These are phyloP conservation scores for Oxyteleia sp. DNA, from an alignment of 2,888 invertebrate genomes.

Conservation along the genomic window DNA sequence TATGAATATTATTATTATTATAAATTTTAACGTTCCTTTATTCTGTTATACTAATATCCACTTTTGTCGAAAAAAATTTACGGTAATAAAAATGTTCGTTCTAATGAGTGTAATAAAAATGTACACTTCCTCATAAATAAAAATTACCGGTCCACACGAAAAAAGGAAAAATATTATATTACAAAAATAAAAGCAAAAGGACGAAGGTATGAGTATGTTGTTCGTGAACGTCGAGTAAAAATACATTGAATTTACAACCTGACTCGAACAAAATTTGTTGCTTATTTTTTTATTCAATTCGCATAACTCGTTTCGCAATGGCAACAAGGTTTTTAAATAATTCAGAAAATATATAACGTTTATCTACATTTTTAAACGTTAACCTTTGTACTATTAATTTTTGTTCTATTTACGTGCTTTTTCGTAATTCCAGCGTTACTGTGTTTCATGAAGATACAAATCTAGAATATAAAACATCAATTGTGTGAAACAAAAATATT, in stretches of 20 bases:
- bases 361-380: conserved; percentile 2
- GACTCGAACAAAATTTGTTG: background rate
- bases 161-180: conserved; percentile 2
- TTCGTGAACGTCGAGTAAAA: conserved; percentile 3
- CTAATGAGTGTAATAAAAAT: too few relatives aligned
- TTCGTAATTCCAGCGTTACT: background rate
- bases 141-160: background rate
- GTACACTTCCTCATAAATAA: background rate
- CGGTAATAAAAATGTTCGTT: too few relatives aligned
- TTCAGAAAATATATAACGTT: background rate
- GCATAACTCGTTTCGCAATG: background rate
- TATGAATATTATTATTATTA: too few relatives aligned
- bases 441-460: conserved; percentile 13
- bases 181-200: conserved; percentile 20
- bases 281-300: background rate
- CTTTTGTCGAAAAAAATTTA: too few relatives aligned
- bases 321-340: conserved; percentile 13
- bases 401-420: background rate
- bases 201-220: conserved; percentile 12
- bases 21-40: too few relatives aligned
- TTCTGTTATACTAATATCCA: too few relatives aligned
- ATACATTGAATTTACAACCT: conserved; percentile 15
- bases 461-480: conserved; percentile 26
- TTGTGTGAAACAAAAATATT: conserved; percentile 14
- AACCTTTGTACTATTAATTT: conserved; percentile 8